phyloP scores from a whole-genome alignment of 2,113 vertebrate genomes.

The Plecotus auritus region DNA sequence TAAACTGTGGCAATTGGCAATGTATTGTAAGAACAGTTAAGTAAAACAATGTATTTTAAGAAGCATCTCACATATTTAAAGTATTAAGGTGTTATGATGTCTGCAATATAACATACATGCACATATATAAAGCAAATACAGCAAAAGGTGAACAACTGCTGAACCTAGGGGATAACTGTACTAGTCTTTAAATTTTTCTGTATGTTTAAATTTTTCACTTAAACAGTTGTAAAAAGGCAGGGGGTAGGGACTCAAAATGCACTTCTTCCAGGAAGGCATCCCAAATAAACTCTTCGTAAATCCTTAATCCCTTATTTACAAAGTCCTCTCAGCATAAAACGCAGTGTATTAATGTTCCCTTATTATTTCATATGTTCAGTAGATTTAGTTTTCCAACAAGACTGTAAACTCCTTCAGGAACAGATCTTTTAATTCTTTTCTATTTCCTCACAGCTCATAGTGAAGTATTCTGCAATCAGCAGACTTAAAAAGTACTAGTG shows the following conservation, averaged over 20 bases:
- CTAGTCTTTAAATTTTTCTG: conserved; percentile 25
- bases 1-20: not conserved
- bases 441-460: not conserved
- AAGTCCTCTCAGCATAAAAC: not conserved
- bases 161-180: not conserved
- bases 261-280: conserved; percentile 2
- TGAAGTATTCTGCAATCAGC: not conserved
- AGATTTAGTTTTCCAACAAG: not conserved
- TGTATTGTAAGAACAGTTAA: not conserved
- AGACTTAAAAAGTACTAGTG: conserved; percentile 12
- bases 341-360: not conserved
- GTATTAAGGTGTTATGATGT: not conserved
- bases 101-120: not conserved
- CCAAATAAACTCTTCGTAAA: not conserved
- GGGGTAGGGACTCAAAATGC: not conserved
- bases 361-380: conserved; percentile 1
- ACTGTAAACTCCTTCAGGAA: not conserved
- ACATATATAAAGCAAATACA: not conserved
- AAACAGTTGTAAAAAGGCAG: not conserved
- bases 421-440: not conserved
- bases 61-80: not conserved
- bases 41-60: not conserved
- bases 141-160: not conserved
- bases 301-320: not conserved
- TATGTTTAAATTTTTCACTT: not conserved